Conservation (phyloP, 1,140 invertebrate genomes). For the Zophobas morio region DNA sequence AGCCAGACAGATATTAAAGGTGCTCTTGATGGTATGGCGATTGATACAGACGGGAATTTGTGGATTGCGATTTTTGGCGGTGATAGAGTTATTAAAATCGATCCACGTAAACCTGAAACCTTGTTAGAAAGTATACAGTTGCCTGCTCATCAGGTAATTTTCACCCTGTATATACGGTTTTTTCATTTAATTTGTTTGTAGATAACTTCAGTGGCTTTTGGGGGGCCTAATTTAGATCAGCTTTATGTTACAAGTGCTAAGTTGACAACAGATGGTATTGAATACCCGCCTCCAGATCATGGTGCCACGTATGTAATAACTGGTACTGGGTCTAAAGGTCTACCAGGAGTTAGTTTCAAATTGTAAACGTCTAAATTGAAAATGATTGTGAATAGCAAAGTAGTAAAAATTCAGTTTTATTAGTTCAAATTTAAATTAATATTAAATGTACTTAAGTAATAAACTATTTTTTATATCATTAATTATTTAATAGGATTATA, state of each 20-base stretch:
- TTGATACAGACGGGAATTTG: slow-evolving; percentile 75
- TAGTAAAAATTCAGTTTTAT: no score
- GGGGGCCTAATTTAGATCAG: slow-evolving; percentile 80
- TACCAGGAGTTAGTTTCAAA: slow-evolving; percentile 22
- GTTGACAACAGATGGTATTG: slow-evolving; percentile 54
- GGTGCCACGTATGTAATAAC: slow-evolving; percentile 56
- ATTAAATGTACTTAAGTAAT: no score
- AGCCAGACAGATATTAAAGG: slow-evolving; percentile 32
- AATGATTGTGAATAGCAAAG: no score
- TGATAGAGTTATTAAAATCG: slow-evolving; percentile 56
- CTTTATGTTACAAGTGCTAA: slow-evolving; percentile 82
- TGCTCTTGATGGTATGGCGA: slow-evolving; percentile 55
- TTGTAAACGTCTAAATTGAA: slow-evolving; percentile 9
- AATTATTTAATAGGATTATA: no score
- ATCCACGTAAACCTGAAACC: slow-evolving; percentile 62
- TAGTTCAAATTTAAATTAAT: no score
- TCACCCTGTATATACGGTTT: background rate
- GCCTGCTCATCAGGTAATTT: slow-evolving; percentile 55
- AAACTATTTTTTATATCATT: no score
- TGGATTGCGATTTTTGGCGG: slow-evolving; percentile 75
- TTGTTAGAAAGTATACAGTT: slow-evolving; percentile 54
- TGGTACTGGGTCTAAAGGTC: slow-evolving; percentile 56
- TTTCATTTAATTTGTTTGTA: slow-evolving; percentile 59
- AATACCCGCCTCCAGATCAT: slow-evolving; percentile 56
- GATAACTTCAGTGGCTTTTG: slow-evolving; percentile 86